Evolutionary conservation across 2,113 vertebrate genomes (phyloP).

Genomic region (Hippocampus guttulatus): DNA sequence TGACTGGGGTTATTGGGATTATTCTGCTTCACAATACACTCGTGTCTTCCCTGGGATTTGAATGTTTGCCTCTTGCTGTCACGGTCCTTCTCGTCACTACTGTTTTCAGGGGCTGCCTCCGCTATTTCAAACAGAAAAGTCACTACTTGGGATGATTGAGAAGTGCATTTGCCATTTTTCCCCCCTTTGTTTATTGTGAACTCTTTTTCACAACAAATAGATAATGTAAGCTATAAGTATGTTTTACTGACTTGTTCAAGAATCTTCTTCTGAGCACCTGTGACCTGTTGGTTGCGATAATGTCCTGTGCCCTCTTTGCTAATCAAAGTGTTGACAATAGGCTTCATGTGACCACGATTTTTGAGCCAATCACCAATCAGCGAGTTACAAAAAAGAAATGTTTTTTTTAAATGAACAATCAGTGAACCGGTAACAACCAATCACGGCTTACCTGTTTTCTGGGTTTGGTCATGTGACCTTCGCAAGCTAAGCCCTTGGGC

Average conservation of each 20-base stretch:
- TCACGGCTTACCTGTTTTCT: too few relatives aligned
- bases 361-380: too few relatives aligned
- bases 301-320: too few relatives aligned
- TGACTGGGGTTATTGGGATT: conserved; percentile 71
- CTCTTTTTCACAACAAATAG: conserved; percentile 10
- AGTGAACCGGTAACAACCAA: too few relatives aligned
- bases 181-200: not conserved
- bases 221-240: not conserved
- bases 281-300: not conserved
- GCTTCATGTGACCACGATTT: too few relatives aligned
- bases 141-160: conserved; percentile 24
- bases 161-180: conserved; percentile 21
- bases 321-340: not conserved
- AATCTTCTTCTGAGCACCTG: not conserved
- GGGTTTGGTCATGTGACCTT: too few relatives aligned
- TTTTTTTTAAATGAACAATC: not conserved
- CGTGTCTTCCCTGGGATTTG: conserved; percentile 64
- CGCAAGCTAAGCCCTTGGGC: too few relatives aligned
- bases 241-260: not conserved
- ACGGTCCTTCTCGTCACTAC: conserved; percentile 62
- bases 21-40: conserved; percentile 70
- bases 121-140: conserved; percentile 44
- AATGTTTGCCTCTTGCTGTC: conserved; percentile 69
- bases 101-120: conserved; percentile 54
- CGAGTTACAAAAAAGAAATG: too few relatives aligned